Base-by-base conservation (phyloP, 2,888 invertebrate species). In the Acleris holmiana region DNA sequence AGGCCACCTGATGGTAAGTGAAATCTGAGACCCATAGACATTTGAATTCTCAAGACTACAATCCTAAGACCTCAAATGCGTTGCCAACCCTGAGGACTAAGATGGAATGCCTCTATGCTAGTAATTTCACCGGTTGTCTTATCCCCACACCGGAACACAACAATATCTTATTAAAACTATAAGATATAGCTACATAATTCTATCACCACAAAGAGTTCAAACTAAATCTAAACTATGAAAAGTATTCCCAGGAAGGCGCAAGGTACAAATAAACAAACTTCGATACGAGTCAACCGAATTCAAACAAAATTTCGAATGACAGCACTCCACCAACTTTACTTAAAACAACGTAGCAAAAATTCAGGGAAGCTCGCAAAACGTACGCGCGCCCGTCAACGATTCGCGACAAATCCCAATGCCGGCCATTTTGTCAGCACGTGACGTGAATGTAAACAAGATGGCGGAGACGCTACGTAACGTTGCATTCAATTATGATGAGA, bases 361-460 rank as follows among this genome's bases (percentile, higher is more conserved):
- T 57, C 29, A 57, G 47, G 21, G 7, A 7, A 57, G 29, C 17
- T 25, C 13, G 46, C 56, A 17, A 56, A 57, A 57, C 56, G 47
- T 57, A 46, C 55, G 44, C 44, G 56, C 10, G 13, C 13, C 46
- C 56, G 54, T 54, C 54, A 46, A 56, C 56, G 55, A 55, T 23
- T 55, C 44, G 41, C 44, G 18, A 55, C 44, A 46, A 25, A 35
- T 47, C 55, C 46, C 56, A 29, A 29, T 47, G 56, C 15, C 47
- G 46, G 56, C 56, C 56, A 57, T 57, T 57, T 57, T 57, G 56
- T 15, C 17, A 46, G 56, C 56, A 47, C 56, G 56, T 57, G 56
- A 57, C 46, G 29, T 4, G 56, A 57, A n/a, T 29, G 19, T 15
- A 55, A 44, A 44, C 55, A 54, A 56, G 44, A 56, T 56, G 56